These are phyloP conservation scores for Delia radicum DNA, from an alignment of 1,140 invertebrate genomes.

Conservation along the genomic window DNA sequence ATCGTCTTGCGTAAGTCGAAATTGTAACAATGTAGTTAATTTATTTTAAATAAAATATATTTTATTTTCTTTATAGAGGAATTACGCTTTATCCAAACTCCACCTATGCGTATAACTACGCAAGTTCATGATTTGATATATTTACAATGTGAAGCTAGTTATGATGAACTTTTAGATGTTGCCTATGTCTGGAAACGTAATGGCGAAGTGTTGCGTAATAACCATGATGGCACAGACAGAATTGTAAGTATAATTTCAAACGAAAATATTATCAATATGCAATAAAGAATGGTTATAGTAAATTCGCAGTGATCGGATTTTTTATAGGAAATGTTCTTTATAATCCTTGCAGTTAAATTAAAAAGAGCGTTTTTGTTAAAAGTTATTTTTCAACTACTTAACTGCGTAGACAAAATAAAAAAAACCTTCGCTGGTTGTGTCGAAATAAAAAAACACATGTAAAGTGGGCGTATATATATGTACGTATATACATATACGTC, in stretches of 20 bases:
- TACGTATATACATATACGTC: too few relatives aligned
- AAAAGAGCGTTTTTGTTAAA: too few relatives aligned
- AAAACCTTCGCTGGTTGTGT: too few relatives aligned
- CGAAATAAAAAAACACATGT: too few relatives aligned
- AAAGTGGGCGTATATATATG: too few relatives aligned
- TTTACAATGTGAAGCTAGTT: slow-evolving; percentile 76
- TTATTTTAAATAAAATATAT: background rate
- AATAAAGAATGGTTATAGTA: too few relatives aligned
- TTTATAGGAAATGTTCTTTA: too few relatives aligned
- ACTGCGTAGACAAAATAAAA: too few relatives aligned
- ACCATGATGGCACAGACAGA: slow-evolving; percentile 58
- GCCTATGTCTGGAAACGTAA: slow-evolving; percentile 91
- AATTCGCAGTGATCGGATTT: too few relatives aligned
- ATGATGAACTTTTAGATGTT: slow-evolving; percentile 80
- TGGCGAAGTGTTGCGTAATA: slow-evolving; percentile 73
- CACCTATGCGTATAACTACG: slow-evolving; percentile 66
- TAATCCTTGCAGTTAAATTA: too few relatives aligned
- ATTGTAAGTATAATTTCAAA: slow-evolving; percentile 58
- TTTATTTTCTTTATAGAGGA: slow-evolving; percentile 58
- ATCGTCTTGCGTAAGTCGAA: slow-evolving; percentile 76
- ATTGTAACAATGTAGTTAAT: background rate
- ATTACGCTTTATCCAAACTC: slow-evolving; percentile 69
- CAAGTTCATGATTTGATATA: slow-evolving; percentile 71
- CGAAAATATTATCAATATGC: background rate
- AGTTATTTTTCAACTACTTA: too few relatives aligned